Base-by-base conservation (phyloP, 2,113 vertebrate genomes). In the Oriolus oriolus region DNA sequence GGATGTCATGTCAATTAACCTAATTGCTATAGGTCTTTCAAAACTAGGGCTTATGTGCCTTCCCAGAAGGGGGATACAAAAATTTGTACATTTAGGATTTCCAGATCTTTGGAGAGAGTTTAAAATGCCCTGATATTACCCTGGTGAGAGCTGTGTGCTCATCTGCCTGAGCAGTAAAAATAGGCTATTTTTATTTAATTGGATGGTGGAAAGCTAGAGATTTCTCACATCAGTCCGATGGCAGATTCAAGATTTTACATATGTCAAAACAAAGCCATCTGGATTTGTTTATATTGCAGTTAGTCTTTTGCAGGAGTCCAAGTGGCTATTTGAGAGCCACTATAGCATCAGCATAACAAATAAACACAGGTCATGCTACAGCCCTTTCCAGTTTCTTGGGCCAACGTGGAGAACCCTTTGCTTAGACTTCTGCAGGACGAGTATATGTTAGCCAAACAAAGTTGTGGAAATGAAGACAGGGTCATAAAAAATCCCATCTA, bases 191-290 rank as follows among this genome's bases (percentile, higher is more conserved):
- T 82, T 94, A 70, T 94, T 83, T 88, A 95, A 88, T 93, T 88
- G 59, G 59, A 47, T 88, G 44, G 60, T 70, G 49, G 33, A 90
- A 85, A 84, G 60, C 52, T 94, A 54, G 52, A 75, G 77, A 85
- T 59, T 87, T 90, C 75, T 95, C 90, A 71, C 76, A 88, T 94
- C 79, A 52, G 49, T 95, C 39, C 0, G 0, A 86, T 64, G 49
- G 66, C 82, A 96, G 76, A 88, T 81, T 86, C 53, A 81, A 78
- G 83, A 86, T 78, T 95, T 89, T 92, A 78, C 13, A 15, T 89
- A 49, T 90, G 75, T 97, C 95, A 89, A 88, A 96, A 93, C 82
- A 94, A 63, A 81, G 68, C 92, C 87, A 77, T 95, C 93, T 96
- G 87, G 35, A 8, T 96, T 96, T 97, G 70, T 95, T 90, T 93